Conservation (phyloP, 2,888 invertebrate genomes). For the Dasypolia templi region DNA sequence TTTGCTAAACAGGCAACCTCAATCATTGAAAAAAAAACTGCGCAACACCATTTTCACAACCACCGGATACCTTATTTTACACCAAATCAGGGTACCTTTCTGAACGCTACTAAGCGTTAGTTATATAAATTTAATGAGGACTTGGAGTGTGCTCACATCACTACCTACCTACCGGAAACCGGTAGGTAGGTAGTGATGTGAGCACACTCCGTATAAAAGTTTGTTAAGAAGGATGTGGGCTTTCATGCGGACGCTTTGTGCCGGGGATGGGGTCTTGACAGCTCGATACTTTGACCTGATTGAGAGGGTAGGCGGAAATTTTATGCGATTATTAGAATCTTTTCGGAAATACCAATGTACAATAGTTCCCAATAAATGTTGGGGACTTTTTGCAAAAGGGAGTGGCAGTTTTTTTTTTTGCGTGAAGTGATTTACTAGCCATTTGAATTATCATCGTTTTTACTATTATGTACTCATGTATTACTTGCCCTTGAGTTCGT, state of each 20-base stretch:
- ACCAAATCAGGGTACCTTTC: slow-evolving; percentile 42
- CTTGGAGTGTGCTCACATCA: too few species aligned
- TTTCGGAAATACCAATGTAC: slow-evolving; percentile 37
- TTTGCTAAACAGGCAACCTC: not conserved
- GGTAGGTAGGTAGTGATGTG: slow-evolving; percentile 48
- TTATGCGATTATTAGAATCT: slow-evolving; percentile 57
- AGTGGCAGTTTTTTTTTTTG: not conserved
- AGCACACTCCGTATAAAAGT: slow-evolving; percentile 50
- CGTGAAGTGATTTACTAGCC: not conserved
- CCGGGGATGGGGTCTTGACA: slow-evolving; percentile 32
- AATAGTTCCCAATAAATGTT: slow-evolving; percentile 2
- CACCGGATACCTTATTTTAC: slow-evolving; percentile 23
- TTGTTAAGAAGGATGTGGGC: slow-evolving; percentile 57
- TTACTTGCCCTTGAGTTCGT: not conserved
- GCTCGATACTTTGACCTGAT: slow-evolving; percentile 50
- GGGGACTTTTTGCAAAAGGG: slow-evolving; percentile 3
- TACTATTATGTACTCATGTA: not conserved
- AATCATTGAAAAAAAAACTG: slow-evolving; percentile 5
- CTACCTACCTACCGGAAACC: too few species aligned
- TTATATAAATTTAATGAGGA: slow-evolving; percentile 59
- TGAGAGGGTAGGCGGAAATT: slow-evolving; percentile 40
- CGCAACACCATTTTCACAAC: slow-evolving; percentile 19
- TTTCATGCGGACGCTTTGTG: slow-evolving; percentile 59
- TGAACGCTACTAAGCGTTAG: slow-evolving; percentile 32
- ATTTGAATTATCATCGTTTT: not conserved